A percentile compares a stretch with the other conserved stretches of the same genome.
Evolutionary conservation across 2,797 vertebrate species (phyloP).

Genomic region (Okamejei kenojei): DNA sequence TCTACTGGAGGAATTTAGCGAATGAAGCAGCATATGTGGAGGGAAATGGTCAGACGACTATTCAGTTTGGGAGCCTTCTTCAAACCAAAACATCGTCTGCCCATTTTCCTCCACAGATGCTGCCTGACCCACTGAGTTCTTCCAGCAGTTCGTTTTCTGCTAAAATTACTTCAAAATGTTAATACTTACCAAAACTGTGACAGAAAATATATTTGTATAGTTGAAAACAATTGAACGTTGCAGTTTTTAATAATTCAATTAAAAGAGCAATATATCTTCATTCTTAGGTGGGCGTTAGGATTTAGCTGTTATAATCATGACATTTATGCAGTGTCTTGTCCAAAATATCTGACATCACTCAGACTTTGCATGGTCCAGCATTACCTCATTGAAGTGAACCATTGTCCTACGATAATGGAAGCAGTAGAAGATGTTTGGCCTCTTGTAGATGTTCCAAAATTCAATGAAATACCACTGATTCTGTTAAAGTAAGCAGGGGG

Average conservation of each 20-base stretch:
- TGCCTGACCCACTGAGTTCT: no score
- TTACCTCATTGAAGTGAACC: not conserved
- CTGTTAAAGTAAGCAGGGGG: not conserved
- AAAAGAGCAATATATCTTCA: not conserved
- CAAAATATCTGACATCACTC: not conserved
- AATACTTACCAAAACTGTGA: not conserved
- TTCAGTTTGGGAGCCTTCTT: no score
- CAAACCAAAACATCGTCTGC: no score
- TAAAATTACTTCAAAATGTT: not conserved
- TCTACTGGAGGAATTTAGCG: no score
- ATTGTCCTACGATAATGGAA: not conserved
- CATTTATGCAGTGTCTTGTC: not conserved
- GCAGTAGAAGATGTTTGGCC: no score
- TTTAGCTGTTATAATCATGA: not conserved
- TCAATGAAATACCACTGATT: no score
- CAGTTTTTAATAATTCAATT: not conserved
- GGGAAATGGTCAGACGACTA: no score
- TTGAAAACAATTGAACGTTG: not conserved
- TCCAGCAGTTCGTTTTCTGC: no score
- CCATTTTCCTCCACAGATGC: no score
- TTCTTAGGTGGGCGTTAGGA: not conserved
- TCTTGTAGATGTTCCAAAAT: no score
- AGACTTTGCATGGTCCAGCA: not conserved
- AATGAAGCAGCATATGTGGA: no score
- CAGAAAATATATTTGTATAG: not conserved